These are phyloP conservation scores for Orestias chungarensis DNA, from an alignment of 2,797 vertebrate genomes.

Conservation along the genomic window DNA sequence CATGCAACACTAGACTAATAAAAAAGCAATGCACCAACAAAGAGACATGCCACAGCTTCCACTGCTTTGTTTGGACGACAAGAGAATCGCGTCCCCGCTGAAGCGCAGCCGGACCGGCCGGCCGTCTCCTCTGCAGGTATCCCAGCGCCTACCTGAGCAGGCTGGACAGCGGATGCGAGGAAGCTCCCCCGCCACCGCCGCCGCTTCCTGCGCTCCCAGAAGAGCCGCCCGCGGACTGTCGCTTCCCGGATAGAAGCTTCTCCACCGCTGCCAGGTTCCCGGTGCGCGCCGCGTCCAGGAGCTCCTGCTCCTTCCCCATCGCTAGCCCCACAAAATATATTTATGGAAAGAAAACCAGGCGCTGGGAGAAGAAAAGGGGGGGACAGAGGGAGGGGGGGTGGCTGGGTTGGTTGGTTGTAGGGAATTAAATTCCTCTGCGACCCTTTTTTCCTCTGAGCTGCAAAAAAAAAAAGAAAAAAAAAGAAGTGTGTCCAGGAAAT, in stretches of 20 bases:
- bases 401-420: conserved; percentile 36
- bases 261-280: conserved; percentile 95
- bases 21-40: conserved; percentile 67
- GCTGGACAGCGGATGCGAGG: conserved; percentile 90
- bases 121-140: background rate
- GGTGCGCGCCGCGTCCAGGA: conserved; percentile 94
- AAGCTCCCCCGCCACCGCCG: conserved; percentile 79
- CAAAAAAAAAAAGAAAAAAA: too few relatives aligned
- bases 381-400: conserved; percentile 6
- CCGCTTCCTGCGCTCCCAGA: conserved; percentile 75
- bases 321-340: conserved; percentile 55
- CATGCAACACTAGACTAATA: conserved; percentile 36
- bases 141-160: conserved; percentile 86
- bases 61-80: conserved; percentile 18
- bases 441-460: conserved; percentile 45
- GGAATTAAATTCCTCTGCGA: conserved; percentile 65
- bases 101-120: too few relatives aligned
- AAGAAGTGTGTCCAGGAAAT: conserved; percentile 37
- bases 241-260: conserved; percentile 93
- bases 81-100: too few relatives aligned
- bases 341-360: conserved; percentile 32
- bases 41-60: conserved; percentile 59
- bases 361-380: conserved; percentile 54
- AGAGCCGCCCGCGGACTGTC: conserved; percentile 84
- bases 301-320: conserved; percentile 99